Evolutionary conservation across 2,797 vertebrate genomes (phyloP), one percentile per base, ranked within the genome.

Genomic region (Perodicticus potto): DNA sequence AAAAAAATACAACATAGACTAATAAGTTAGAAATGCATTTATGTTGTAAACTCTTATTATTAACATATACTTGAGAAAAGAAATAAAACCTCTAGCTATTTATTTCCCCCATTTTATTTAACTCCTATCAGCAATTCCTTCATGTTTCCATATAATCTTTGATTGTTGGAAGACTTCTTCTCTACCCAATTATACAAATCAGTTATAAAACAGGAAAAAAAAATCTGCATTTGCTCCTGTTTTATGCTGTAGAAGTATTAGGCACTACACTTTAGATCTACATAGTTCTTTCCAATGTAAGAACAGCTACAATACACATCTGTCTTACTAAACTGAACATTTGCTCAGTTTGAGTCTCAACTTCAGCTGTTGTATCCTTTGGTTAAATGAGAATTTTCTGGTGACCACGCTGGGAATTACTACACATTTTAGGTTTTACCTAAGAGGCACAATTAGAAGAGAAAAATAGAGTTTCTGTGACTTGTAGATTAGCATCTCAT

Each of bases 371-470:
- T 97, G 49, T 91, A 89, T 67, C 43, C 5, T 43, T 27, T 65
- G 17, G 95, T 72, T 61, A 82, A 91, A 81, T 80, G 59, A 87
- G 29, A 93, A 72, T 86, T 88, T 22, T 91, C 53, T 90, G 78
- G 17, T 82, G 37, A 74, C n/a, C n/a, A 89, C 27, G 37, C 53
- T 95, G 43, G 34, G 11, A 86, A 89, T 94, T 72, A 67, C 32
- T 34, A 14, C 13, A 55, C 1, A 53, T 83, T 90, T 89, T 85
- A 67, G 25, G 5, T 89, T 88, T 89, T 67, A 93, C 12, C 80
- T 93, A 89, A 83, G 8, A 94, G 29, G 6, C 9, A 74, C 34
- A 80, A 84, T 94, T 94, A 89, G 37, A 95, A 94, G n/a, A 86
- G 22, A 76, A 77, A 86, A 96, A 82, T 43, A 32, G 49, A 93